Evolutionary conservation across 2,888 invertebrate species (phyloP), one percentile per base, ranked within the genome.

Genomic region (Ichneumon xanthorius): DNA sequence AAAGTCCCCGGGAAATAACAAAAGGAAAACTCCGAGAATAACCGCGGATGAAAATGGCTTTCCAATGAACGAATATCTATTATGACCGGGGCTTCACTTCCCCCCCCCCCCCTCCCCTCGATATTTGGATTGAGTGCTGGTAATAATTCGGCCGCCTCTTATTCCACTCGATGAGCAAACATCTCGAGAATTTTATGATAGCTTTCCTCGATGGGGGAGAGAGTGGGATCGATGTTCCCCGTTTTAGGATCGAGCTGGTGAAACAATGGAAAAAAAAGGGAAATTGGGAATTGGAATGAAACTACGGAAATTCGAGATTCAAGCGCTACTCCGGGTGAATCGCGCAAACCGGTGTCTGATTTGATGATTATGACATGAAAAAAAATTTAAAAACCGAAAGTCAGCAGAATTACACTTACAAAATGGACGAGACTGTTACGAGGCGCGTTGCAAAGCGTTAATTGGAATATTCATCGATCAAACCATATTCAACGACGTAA

Each of bases 131-230:
- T 48, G 80, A 82, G 82, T 72, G 76, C 70, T 53, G 80, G 65
- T 53, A 67, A 76, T 76, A 76, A 76, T 76, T 67, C 76, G 22
- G 50, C 65, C 53, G 50, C 65, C 77, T 40, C 76, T 65, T 82
- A 55, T 70, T 76, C 55, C 63, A 78, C 72, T 77, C 80, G 71
- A 67, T 68, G 48, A 58, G 80, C 82, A 82, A 82, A 80, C 70
- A 83, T 83, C 82, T 80, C 68, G 72, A 77, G 77, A 50, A 80
- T 80, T 82, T 80, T 80, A 77, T 80, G 77, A 83, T 86, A 77
- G 77, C 85, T 82, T 80, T 80, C 77, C 73, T 70, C 45, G 22
- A 16, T 63, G 48, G 65, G 37, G 67, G 50, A 19, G 55, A 70
- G 30, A 48, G 50, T 16, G 37, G 33, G 65, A 67, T 80, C 67